A percentile compares a stretch with the other conserved stretches of the same genome.
Evolutionary conservation across 1,140 invertebrate species (phyloP).

Genomic region (Hypothenemus hampei): DNA sequence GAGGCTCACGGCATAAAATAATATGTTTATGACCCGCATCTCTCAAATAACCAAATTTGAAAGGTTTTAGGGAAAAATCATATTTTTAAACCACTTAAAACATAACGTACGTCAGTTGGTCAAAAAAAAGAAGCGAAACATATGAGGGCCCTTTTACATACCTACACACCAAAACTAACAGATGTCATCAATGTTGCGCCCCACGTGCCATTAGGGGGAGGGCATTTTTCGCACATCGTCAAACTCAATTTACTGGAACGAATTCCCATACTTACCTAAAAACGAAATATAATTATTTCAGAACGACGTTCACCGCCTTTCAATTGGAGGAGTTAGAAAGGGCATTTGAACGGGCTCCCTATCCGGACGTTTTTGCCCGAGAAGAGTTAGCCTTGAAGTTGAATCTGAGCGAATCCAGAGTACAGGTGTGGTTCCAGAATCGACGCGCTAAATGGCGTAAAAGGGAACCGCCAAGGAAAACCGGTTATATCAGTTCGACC

Average conservation of each 20-base stretch:
- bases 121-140: neutral
- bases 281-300: slow-evolving; percentile 46
- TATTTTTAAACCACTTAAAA: slow-evolving; percentile 16
- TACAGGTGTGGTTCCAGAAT: slow-evolving; percentile 95
- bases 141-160: too few species aligned
- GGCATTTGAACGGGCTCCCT: slow-evolving; percentile 90
- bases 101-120: slow-evolving; percentile 17
- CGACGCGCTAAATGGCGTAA: slow-evolving; percentile 96
- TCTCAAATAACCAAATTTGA: too few species aligned
- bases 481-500: slow-evolving; percentile 50
- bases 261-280: slow-evolving; percentile 2
- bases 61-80: neutral
- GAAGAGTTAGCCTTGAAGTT: slow-evolving; percentile 90
- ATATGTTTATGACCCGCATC: too few species aligned
- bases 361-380: slow-evolving; percentile 93
- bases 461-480: slow-evolving; percentile 93
- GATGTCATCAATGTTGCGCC: slow-evolving; percentile 5
- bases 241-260: slow-evolving; percentile 13
- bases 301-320: slow-evolving; percentile 94
- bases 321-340: slow-evolving; percentile 92
- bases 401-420: slow-evolving; percentile 85
- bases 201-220: neutral
- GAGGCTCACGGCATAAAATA: too few species aligned
- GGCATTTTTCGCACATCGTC: slow-evolving; percentile 4
- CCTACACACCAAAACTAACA: slow-evolving; percentile 1